phyloP scores from a whole-genome alignment of 2,888 invertebrate genomes.

The Melinopterus prodromus region DNA sequence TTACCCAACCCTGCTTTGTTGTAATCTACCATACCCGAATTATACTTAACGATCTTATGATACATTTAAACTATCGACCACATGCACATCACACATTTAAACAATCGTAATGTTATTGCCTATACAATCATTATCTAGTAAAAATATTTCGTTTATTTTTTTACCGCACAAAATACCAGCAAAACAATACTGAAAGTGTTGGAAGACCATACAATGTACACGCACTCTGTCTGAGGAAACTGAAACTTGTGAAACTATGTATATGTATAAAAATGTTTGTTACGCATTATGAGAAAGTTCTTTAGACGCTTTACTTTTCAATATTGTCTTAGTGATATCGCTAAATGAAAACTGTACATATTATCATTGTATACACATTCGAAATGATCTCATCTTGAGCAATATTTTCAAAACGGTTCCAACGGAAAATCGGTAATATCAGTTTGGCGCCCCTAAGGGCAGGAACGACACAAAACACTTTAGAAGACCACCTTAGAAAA shows the following conservation, averaged over 20 bases:
- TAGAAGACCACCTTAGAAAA: conserved; percentile 33
- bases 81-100: conserved; percentile 24
- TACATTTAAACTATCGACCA: conserved; percentile 48
- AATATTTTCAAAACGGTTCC: conserved; percentile 20
- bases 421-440: conserved; percentile 8
- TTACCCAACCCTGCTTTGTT: too few relatives aligned
- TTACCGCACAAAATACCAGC: conserved; percentile 42
- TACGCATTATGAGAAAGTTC: background rate
- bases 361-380: conserved; percentile 25
- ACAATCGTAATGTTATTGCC: conserved; percentile 27
- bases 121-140: conserved; percentile 25
- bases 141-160: conserved; percentile 24
- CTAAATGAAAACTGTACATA: conserved; percentile 32
- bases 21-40: conserved; percentile 26
- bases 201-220: conserved; percentile 55
- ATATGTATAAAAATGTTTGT: conserved; percentile 8
- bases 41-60: conserved; percentile 47
- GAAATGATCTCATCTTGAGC: conserved; percentile 32
- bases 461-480: background rate
- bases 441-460: conserved; percentile 10
- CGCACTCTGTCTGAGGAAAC: conserved; percentile 39
- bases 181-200: conserved; percentile 51
- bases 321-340: conserved; percentile 26
- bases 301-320: conserved; percentile 21
- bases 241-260: background rate